Base-by-base conservation (phyloP, 2,888 invertebrate genomes). In the Meganola albula region DNA sequence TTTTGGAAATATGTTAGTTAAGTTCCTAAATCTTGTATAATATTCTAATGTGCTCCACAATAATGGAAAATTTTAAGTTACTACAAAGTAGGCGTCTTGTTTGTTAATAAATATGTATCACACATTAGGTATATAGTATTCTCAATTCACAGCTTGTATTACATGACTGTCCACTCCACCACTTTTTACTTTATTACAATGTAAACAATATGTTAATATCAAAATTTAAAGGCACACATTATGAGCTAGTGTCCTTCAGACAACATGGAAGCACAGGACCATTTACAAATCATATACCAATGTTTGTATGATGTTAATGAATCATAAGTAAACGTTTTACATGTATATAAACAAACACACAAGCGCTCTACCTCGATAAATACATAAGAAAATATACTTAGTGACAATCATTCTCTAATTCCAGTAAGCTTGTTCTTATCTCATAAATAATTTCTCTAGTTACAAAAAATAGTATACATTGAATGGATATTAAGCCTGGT, bases 391-490 rank as follows among this genome's bases (percentile, higher is more conserved):
- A 83, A 84, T 84, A 84, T 77, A n/a, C n/a, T n/a, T n/a, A 79
- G 61, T 75, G 77, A 73, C 71, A 63, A 64, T 69, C 67, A 71
- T 77, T 74, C 74, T 63, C 78, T 79, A 77, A 67, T 65, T 62
- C 70, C 70, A 68, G 63, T 72, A 75, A 75, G 70, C 74, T 79
- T 74, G 74, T 74, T 77, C 84, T 82, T 83, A 83, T 72, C 65
- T 80, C 77, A 85, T 85, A 85, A 84, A 85, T 85, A 85, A 84
- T 82, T 85, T 84, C 70, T 80, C 85, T 85, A 79, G 71, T 77
- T 79, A 85, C 84, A 83, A 82, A 78, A 52, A 79, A 83, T 82
- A 83, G 79, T 82, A 78, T 79, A 84, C 82, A 83, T 58, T 65
- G 76, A 73, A 76, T 64, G 74, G 72, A 63, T 57, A 54, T 56